These are phyloP conservation scores for Malurus leucopterus DNA, from an alignment of 2,797 vertebrate species.

Conservation along the genomic window DNA sequence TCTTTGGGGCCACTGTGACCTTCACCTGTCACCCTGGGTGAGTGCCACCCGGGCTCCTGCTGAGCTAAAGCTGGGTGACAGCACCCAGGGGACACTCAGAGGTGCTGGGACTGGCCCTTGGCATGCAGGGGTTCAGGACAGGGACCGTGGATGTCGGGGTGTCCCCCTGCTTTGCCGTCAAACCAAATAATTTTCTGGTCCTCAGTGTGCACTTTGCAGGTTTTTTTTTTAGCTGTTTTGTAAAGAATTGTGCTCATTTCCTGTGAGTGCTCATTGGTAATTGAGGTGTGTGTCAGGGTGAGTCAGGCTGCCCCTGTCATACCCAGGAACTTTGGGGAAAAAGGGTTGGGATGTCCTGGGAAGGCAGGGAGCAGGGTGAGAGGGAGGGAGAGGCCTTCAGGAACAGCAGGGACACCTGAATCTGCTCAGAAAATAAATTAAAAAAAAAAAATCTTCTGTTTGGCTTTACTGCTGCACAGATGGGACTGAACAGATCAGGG, in stretches of 20 bases:
- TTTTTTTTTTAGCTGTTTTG: neutral
- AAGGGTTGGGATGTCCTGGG: neutral
- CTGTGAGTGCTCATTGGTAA: fast-evolving
- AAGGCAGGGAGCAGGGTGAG: fast-evolving
- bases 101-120: neutral
- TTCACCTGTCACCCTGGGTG: neutral
- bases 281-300: neutral
- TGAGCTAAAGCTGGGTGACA: neutral
- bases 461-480: fast-evolving
- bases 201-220: fast-evolving
- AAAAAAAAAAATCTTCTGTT: neutral
- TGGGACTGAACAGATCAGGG: fast-evolving
- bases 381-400: neutral
- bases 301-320: fast-evolving
- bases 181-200: neutral
- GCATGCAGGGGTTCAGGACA: neutral
- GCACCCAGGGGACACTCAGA: fast-evolving
- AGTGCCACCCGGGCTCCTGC: neutral
- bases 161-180: neutral
- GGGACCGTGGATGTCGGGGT: fast-evolving
- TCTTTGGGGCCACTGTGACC: neutral
- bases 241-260: neutral
- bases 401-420: neutral
- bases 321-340: neutral
- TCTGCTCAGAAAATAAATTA: neutral